phyloP scores from a whole-genome alignment of 92 coral and sea anemone species.

The Zoanthus gigantus region DNA sequence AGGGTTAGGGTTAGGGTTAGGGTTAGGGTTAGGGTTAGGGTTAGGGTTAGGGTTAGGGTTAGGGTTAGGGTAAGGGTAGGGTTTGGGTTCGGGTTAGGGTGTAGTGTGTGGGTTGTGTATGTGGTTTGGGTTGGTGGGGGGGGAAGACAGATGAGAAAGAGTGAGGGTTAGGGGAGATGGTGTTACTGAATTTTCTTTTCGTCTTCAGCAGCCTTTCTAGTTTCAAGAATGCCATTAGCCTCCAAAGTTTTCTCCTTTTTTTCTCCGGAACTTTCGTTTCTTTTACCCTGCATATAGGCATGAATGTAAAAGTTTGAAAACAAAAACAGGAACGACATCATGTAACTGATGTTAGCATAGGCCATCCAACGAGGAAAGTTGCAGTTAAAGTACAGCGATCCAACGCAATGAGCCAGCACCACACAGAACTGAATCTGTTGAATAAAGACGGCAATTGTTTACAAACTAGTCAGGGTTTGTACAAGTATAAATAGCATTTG shows the following conservation, averaged over 20 bases:
- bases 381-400: slow-evolving; percentile 69
- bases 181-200: slow-evolving; percentile 40
- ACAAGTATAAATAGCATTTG: too few relatives aligned
- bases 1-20: too few relatives aligned
- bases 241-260: not conserved
- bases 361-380: slow-evolving; percentile 93
- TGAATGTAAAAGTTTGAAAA: slow-evolving; percentile 86
- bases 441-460: not conserved
- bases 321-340: slow-evolving; percentile 80
- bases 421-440: slow-evolving; percentile 78
- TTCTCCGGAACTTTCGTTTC: not conserved
- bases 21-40: too few relatives aligned
- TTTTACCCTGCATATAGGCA: slow-evolving; percentile 65
- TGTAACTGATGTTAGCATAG: slow-evolving; percentile 75
- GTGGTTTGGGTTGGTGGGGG: too few relatives aligned
- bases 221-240: not conserved
- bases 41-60: too few relatives aligned
- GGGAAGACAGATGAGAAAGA: too few relatives aligned
- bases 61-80: too few relatives aligned
- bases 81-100: too few relatives aligned
- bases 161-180: not conserved
- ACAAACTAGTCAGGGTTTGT: not conserved
- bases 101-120: too few relatives aligned
- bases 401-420: slow-evolving; percentile 72
- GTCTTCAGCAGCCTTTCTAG: not conserved